A percentile compares a stretch with the other conserved stretches of the same genome.
Conservation (phyloP, 1,140 invertebrate species). For the Drosophila varians region DNA sequence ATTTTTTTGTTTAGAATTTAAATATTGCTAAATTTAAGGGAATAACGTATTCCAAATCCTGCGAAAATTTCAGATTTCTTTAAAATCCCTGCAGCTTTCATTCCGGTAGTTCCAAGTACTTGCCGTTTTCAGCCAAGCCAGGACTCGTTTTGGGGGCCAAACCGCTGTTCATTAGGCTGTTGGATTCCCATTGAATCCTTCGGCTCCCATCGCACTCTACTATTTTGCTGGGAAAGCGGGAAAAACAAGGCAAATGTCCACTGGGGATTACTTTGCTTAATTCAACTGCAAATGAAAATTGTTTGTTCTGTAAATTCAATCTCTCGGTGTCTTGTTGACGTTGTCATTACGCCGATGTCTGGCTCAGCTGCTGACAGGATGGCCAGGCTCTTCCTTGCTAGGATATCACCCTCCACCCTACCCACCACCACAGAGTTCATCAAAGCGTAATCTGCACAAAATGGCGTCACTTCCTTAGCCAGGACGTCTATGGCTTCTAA, state of each 20-base stretch:
- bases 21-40: conserved; percentile 30
- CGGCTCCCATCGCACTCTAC: not conserved
- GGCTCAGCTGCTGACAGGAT: conserved; percentile 10
- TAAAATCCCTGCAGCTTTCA: not conserved
- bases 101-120: not conserved
- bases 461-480: conserved; percentile 71
- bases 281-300: conserved; percentile 82
- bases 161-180: conserved; percentile 38
- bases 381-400: conserved; percentile 8
- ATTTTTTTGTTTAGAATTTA: not conserved
- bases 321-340: conserved; percentile 71
- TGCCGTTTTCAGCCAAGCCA: not conserved
- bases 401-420: not conserved
- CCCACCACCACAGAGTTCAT: conserved; percentile 57
- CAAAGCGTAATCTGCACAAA: conserved; percentile 81
- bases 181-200: not conserved
- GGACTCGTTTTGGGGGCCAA: conserved; percentile 7
- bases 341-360: conserved; percentile 62
- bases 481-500: conserved; percentile 1
- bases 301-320: conserved; percentile 81
- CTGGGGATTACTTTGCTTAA: conserved; percentile 79
- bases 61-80: too few relatives aligned
- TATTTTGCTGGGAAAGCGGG: not conserved
- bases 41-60: not conserved
- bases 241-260: conserved; percentile 45